Evolutionary conservation across 2,888 invertebrate genomes (phyloP), one percentile per base, ranked within the genome.

Genomic region (Tuberolachnus salignus): DNA sequence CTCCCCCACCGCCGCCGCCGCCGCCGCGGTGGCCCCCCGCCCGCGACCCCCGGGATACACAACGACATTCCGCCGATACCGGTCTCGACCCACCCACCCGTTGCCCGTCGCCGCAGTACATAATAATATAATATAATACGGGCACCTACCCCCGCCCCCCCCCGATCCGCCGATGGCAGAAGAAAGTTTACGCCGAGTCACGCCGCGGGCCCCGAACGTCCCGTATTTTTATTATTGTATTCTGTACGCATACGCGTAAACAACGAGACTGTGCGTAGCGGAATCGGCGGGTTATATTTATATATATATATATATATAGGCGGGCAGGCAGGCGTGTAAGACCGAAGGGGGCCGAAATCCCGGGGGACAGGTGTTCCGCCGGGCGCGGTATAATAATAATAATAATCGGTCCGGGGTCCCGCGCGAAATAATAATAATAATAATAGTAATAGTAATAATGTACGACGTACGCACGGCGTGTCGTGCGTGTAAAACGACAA

Each of bases 111-210:
- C n/a, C n/a, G n/a, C n/a, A n/a, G n/a, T n/a, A n/a, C n/a, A n/a
- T n/a, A n/a, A n/a, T n/a, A n/a, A n/a, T n/a, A n/a, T n/a, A n/a
- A n/a, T n/a, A n/a, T n/a, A n/a, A n/a, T n/a, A n/a, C n/a, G n/a
- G n/a, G n/a, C n/a, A n/a, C n/a, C n/a, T n/a, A n/a, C n/a, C n/a
- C n/a, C n/a, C n/a, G n/a, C n/a, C n/a, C n/a, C n/a, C n/a, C n/a
- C n/a, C n/a, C n/a, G n/a, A n/a, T n/a, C n/a, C n/a, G n/a, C n/a
- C n/a, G n/a, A n/a, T n/a, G n/a, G n/a, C n/a, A n/a, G n/a, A n/a
- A n/a, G n/a, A n/a, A n/a, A n/a, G n/a, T 34, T 34, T 34, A 34
- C 34, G 75, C 21, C 75, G 57, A 75, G 75, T 75, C 75, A 75
- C 49, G 57, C 11, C 44, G 44, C 19, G 19, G 49, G 34, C 11